phyloP scores from a whole-genome alignment of 1,140 invertebrate species.

The Steinernema khuongi region DNA sequence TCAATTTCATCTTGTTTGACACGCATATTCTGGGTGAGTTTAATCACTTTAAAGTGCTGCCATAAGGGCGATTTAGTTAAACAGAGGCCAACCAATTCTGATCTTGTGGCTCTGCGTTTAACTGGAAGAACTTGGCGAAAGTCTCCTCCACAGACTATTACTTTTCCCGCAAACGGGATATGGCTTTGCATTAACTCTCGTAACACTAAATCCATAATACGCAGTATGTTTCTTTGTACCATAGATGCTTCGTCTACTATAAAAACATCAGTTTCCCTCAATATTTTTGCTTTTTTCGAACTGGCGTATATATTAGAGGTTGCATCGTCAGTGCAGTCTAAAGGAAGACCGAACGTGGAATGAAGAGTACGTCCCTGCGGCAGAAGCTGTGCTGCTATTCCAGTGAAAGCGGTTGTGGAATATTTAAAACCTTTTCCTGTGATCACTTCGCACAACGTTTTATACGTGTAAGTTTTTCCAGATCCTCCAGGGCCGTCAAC shows the following conservation, averaged over 20 bases:
- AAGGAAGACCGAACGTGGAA: too few relatives aligned
- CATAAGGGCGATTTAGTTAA: too few relatives aligned
- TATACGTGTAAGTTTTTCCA: conserved; percentile 23
- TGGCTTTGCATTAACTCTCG: background rate
- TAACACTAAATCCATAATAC: background rate
- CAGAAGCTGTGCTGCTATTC: too few relatives aligned
- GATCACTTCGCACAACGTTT: conserved; percentile 28
- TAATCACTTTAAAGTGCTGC: too few relatives aligned
- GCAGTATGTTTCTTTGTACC: background rate
- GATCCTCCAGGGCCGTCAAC: background rate
- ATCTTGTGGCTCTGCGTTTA: too few relatives aligned
- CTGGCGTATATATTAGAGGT: background rate
- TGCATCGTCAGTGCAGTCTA: too few relatives aligned
- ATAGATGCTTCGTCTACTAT: conserved; percentile 15
- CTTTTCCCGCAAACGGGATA: background rate
- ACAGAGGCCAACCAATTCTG: too few relatives aligned
- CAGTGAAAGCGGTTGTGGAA: conserved; percentile 32
- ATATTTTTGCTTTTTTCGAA: conserved; percentile 14
- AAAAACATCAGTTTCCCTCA: conserved; percentile 17
- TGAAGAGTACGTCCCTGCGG: too few relatives aligned
- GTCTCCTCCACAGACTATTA: too few relatives aligned
- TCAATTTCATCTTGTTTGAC: background rate
- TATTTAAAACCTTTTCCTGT: conserved; percentile 17
- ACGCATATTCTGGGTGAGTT: too few relatives aligned
- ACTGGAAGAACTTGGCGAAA: too few relatives aligned